phyloP scores from a whole-genome alignment of 2,888 invertebrate genomes.

The Pyrocoelia pectoralis region DNA sequence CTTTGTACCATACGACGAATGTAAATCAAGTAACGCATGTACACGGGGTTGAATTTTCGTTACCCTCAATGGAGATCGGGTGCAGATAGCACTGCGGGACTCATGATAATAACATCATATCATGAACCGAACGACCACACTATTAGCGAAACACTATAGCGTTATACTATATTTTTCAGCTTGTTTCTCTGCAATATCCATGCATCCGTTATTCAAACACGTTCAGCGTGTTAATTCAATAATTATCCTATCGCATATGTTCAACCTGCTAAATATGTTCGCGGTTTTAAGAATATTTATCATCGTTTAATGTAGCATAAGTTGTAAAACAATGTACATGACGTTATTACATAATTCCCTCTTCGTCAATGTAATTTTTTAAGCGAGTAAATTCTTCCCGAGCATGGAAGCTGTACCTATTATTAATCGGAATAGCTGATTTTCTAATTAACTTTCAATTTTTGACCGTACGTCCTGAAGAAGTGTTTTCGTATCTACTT shows the following conservation, averaged over 20 bases:
- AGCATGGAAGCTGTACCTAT: no score
- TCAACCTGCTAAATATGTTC: not conserved
- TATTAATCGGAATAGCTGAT: no score
- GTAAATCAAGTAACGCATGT: conserved; percentile 39
- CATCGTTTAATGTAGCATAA: not conserved
- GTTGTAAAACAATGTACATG: not conserved
- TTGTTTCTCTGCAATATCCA: conserved; percentile 24
- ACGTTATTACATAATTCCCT: no score
- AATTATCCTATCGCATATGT: conserved; percentile 3
- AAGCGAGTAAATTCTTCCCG: no score
- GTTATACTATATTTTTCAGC: conserved; percentile 32
- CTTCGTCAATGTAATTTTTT: no score
- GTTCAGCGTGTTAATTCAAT: conserved; percentile 7
- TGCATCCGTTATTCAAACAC: conserved; percentile 10
- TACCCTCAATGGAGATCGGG: conserved; percentile 41
- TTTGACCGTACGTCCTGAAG: no score
- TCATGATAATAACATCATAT: conserved; percentile 41
- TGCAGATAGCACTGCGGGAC: conserved; percentile 40
- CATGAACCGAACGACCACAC: conserved; percentile 33
- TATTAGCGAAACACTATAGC: conserved; percentile 29
- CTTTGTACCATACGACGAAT: conserved; percentile 38
- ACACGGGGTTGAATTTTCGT: conserved; percentile 39
- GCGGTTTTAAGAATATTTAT: not conserved
- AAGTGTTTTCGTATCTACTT: no score
- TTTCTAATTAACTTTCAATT: no score